Percentiles rank a stretch among this genome's conserved stretches.
These are phyloP conservation scores for Melanophora roralis DNA, from an alignment of 2,888 invertebrate genomes.

Conservation along the genomic window DNA sequence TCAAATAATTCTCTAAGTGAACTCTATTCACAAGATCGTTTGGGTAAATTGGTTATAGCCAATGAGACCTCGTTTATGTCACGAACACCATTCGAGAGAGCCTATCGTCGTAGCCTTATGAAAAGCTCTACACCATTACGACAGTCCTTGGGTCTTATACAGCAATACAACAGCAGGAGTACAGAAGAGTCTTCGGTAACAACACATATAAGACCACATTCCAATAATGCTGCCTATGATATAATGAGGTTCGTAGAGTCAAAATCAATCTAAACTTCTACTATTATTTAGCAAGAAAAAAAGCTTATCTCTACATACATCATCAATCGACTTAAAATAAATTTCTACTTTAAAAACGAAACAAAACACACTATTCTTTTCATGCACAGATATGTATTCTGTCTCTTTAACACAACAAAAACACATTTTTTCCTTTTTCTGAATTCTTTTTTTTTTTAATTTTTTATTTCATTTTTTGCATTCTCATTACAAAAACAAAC, in stretches of 20 bases:
- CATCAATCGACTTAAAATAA: conserved; percentile 39
- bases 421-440: conserved; percentile 30
- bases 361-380: background rate
- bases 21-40: conserved; percentile 67
- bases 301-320: conserved; percentile 15
- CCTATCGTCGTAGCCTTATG: conserved; percentile 74
- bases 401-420: no score
- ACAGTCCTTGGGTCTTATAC: conserved; percentile 69
- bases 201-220: conserved; percentile 67
- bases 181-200: conserved; percentile 33
- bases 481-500: no score
- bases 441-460: no score
- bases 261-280: conserved; percentile 14
- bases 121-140: conserved; percentile 73
- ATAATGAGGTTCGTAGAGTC: conserved; percentile 74
- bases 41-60: conserved; percentile 63
- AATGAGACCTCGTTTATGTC: conserved; percentile 72
- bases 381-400: conserved; percentile 25
- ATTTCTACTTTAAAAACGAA: no score
- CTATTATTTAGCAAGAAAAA: conserved; percentile 25
- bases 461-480: no score
- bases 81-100: conserved; percentile 76
- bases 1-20: conserved; percentile 68
- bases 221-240: conserved; percentile 73
- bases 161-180: conserved; percentile 51